Evolutionary conservation across 2,888 invertebrate species (phyloP).

Genomic region (Lepidocyrtoides sp.): DNA sequence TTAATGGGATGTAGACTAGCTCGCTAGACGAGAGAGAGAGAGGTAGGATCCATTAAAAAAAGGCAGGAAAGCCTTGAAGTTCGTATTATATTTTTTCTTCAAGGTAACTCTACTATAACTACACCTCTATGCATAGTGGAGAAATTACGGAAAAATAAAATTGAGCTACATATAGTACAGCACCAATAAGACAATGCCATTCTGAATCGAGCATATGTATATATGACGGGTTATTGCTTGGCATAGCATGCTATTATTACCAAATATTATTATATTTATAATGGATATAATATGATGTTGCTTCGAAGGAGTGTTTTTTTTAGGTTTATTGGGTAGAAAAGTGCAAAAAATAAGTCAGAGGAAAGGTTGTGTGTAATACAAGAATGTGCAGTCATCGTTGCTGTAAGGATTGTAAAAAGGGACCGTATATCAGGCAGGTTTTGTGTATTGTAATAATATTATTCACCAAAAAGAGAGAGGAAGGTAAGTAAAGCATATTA

Average conservation of each 20-base stretch:
- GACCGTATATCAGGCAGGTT: too few relatives aligned
- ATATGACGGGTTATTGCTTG: slow-evolving; percentile 12
- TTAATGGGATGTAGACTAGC: slow-evolving; percentile 79
- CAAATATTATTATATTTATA: slow-evolving; percentile 28
- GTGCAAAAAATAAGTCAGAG: slow-evolving; percentile 21
- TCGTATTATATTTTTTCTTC: slow-evolving; percentile 9
- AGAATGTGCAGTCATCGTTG: too few relatives aligned
- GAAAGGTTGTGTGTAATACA: slow-evolving; percentile 1
- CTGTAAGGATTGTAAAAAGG: too few relatives aligned
- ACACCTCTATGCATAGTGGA: neutral
- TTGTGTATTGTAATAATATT: too few relatives aligned
- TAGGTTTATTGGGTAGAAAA: neutral
- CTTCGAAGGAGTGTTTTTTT: neutral
- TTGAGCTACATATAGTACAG: neutral
- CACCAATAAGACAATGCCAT: slow-evolving; percentile 7
- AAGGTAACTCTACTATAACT: slow-evolving; percentile 14
- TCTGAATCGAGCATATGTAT: too few relatives aligned
- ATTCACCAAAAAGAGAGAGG: neutral
- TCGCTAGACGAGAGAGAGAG: too few relatives aligned
- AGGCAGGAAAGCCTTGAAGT: neutral
- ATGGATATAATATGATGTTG: neutral
- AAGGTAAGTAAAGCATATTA: neutral
- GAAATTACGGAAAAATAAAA: neutral
- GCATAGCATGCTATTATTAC: neutral
- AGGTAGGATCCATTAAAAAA: neutral